Evolutionary conservation across 2,113 vertebrate species (phyloP).

Genomic region (Solenodon paradoxus): DNA sequence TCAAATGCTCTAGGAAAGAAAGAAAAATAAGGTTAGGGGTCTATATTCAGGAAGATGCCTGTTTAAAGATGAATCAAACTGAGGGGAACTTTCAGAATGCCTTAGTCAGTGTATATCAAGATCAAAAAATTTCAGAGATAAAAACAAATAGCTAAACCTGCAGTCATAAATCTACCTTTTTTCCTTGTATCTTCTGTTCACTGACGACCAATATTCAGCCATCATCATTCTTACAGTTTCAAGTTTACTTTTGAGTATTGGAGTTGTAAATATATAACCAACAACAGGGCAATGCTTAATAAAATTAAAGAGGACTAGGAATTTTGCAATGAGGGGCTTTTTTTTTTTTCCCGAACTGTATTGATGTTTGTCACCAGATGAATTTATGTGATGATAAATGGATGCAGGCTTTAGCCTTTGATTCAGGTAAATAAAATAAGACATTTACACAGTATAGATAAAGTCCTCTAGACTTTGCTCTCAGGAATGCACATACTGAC

Average conservation of each 20-base stretch:
- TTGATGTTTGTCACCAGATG: constrained; percentile 52
- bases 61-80: not conserved
- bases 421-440: constrained; percentile 65
- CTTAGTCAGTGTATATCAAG: not conserved
- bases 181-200: not conserved
- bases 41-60: not conserved
- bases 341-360: constrained; percentile 39
- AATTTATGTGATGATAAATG: constrained; percentile 52
- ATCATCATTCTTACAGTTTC: constrained; percentile 17
- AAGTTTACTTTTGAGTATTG: constrained; percentile 37
- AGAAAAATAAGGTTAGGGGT: not conserved
- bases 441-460: constrained; percentile 14
- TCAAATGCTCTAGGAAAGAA: not conserved
- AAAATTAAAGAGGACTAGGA: not conserved
- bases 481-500: not conserved
- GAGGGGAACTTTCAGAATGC: not conserved
- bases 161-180: not conserved
- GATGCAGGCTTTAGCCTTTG: constrained; percentile 46
- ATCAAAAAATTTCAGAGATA: not conserved
- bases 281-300: not conserved
- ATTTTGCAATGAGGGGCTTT: constrained; percentile 1
- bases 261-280: constrained; percentile 26
- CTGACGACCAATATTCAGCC: constrained; percentile 5
- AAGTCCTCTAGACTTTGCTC: not conserved
- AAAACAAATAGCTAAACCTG: not conserved